These are phyloP conservation scores for Bradypus variegatus DNA, from an alignment of 2,797 vertebrate species.

Conservation along the genomic window DNA sequence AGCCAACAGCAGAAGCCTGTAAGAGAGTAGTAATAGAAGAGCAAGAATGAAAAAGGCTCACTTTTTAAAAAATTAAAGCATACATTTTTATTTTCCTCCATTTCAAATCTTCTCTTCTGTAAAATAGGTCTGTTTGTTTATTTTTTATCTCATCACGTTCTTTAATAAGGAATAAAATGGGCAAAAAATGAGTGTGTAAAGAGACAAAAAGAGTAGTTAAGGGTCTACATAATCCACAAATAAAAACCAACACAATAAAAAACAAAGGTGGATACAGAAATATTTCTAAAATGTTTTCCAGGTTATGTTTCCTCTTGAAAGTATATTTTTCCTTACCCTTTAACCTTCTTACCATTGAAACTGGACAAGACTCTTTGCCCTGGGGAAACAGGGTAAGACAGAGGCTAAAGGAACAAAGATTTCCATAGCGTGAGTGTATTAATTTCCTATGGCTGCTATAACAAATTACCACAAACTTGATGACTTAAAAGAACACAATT, in stretches of 20 bases:
- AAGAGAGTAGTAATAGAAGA: background rate
- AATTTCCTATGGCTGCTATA: too few relatives aligned
- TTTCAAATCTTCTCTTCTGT: background rate
- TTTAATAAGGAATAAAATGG: background rate
- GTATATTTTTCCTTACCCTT: background rate
- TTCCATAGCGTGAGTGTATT: background rate
- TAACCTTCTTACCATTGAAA: background rate
- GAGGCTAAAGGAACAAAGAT: background rate
- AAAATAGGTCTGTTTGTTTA: background rate
- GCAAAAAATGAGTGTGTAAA: background rate
- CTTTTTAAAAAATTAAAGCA: background rate
- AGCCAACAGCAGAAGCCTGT: background rate
- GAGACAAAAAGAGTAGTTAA: background rate
- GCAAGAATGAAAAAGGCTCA: background rate
- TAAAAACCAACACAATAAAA: background rate
- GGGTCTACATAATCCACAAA: background rate
- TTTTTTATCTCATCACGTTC: background rate
- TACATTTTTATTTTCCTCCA: background rate
- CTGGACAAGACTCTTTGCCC: background rate
- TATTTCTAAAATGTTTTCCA: background rate
- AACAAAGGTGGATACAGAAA: background rate
- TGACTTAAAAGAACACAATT: background rate
- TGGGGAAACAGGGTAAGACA: background rate
- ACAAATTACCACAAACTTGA: background rate
- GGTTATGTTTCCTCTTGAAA: background rate